Percentiles rank a stretch among this genome's conserved stretches.
Conservation (phyloP, 2,797 vertebrate genomes). For the Fundulus diaphanus region DNA sequence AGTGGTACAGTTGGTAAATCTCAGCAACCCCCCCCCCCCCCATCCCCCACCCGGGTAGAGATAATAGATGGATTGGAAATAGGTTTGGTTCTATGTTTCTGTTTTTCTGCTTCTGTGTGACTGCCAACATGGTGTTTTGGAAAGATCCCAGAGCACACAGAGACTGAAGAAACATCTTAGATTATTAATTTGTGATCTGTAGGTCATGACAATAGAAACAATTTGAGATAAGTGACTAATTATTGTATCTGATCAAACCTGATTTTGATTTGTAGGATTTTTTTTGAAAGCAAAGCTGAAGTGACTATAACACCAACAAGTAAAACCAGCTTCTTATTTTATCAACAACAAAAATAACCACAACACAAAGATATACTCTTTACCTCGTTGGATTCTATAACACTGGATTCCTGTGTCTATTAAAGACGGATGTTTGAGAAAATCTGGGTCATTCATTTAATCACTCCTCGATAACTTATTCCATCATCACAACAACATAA, state of each 20-base stretch:
- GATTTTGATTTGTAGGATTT: neutral
- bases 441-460: neutral
- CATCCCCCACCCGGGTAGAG: no score
- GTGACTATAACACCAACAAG: neutral
- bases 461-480: slow-evolving; percentile 4
- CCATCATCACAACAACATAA: slow-evolving; percentile 4
- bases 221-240: neutral
- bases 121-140: neutral
- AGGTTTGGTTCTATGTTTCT: no score
- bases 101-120: neutral
- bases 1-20: no score
- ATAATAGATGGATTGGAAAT: no score
- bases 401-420: neutral
- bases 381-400: neutral
- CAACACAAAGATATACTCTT: neutral
- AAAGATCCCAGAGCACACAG: no score
- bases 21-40: no score
- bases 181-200: neutral
- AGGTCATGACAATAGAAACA: neutral
- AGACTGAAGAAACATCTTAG: no score
- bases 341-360: neutral
- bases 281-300: neutral
- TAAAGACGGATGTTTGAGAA: neutral
- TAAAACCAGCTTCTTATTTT: neutral
- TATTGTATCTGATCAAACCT: neutral